A percentile compares a stretch with the other conserved stretches of the same genome.
Evolutionary conservation across 2,797 vertebrate species (phyloP).

Genomic region (Meda fulgida): DNA sequence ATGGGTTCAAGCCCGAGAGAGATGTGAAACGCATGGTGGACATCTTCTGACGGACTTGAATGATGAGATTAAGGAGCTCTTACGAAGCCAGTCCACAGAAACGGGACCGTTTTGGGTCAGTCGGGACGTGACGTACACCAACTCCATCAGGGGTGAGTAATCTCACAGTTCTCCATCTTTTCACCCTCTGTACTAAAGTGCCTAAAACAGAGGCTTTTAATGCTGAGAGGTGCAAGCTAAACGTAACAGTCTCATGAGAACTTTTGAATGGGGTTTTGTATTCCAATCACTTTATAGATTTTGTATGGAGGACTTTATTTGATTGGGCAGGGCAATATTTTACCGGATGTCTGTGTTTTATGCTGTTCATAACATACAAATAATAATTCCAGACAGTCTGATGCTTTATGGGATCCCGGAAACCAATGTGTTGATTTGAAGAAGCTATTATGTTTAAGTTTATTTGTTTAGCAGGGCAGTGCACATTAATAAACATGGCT

Average conservation of each 20-base stretch:
- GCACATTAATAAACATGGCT: no score
- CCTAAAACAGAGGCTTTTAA: not conserved
- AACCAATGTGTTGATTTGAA: not conserved
- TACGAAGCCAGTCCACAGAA: constrained; percentile 57
- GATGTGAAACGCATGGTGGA: constrained; percentile 69
- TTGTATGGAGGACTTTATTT: not conserved
- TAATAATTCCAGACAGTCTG: not conserved
- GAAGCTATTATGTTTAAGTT: not conserved
- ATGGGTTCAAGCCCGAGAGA: constrained; percentile 69
- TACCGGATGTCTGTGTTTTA: not conserved
- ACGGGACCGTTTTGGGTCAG: constrained; percentile 75
- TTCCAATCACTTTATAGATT: not conserved
- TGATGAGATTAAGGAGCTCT: constrained; percentile 54
- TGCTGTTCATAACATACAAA: not conserved
- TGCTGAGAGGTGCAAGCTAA: not conserved
- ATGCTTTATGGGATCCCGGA: not conserved
- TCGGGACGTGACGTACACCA: constrained; percentile 24
- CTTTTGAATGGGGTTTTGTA: not conserved
- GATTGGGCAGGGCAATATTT: not conserved
- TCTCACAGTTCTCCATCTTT: not conserved
- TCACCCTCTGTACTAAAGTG: not conserved
- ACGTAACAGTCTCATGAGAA: not conserved
- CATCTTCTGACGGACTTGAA: constrained; percentile 68
- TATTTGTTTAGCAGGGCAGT: no score
- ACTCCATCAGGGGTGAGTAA: constrained; percentile 66